Percentiles rank a stretch among this genome's conserved stretches.
phyloP scores from a whole-genome alignment of 2,888 invertebrate species.

The Cataglyphis rosenhaueri region DNA sequence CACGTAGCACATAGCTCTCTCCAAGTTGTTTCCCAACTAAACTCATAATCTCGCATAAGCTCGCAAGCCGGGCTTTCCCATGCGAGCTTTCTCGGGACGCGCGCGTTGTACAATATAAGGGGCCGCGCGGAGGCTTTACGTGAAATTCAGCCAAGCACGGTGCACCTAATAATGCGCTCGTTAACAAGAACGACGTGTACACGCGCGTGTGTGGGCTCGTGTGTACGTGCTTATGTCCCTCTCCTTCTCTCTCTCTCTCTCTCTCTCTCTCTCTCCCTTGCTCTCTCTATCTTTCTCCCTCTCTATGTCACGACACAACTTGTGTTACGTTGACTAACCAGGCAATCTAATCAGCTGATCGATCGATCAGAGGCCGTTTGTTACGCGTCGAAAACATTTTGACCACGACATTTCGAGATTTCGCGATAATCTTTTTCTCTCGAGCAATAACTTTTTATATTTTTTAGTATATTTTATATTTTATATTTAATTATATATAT shows the following conservation, averaged over 20 bases:
- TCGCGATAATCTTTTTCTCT: neutral
- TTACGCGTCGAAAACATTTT: slow-evolving; percentile 19
- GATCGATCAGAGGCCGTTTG: slow-evolving; percentile 13
- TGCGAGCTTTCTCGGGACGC: slow-evolving; percentile 74
- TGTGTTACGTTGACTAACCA: slow-evolving; percentile 22
- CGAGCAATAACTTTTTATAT: neutral
- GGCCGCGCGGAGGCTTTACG: slow-evolving; percentile 71
- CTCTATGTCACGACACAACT: slow-evolving; percentile 37
- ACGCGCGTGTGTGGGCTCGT: slow-evolving; percentile 33
- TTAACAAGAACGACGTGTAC: slow-evolving; percentile 69
- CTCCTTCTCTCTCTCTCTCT: slow-evolving; percentile 16
- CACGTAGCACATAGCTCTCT: slow-evolving; percentile 56
- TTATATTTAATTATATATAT: neutral
- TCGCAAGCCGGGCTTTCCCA: slow-evolving; percentile 84
- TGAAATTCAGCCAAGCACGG: slow-evolving; percentile 79
- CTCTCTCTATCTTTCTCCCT: neutral
- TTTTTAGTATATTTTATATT: neutral
- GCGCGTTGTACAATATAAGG: slow-evolving; percentile 65
- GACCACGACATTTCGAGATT: neutral
- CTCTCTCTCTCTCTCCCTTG: too few species aligned
- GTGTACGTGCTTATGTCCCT: slow-evolving; percentile 32
- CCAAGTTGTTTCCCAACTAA: slow-evolving; percentile 83
- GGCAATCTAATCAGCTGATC: slow-evolving; percentile 38
- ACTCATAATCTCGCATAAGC: slow-evolving; percentile 84
- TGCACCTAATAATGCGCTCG: slow-evolving; percentile 78